Percentiles rank a stretch among this genome's conserved stretches.
phyloP scores from a whole-genome alignment of 2,888 invertebrate species.

The Spialia ferax region DNA sequence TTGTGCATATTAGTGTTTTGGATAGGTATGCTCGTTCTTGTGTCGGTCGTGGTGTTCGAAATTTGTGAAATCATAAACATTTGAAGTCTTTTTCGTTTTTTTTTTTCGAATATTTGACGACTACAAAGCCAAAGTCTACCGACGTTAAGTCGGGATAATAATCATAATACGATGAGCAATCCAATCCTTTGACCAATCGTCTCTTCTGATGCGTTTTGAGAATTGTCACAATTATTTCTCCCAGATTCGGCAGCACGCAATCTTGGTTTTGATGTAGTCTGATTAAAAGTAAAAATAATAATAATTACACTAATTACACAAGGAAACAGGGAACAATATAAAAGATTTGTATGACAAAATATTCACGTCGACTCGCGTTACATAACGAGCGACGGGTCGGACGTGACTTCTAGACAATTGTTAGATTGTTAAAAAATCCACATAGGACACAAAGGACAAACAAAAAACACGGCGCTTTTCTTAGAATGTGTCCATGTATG shows the following conservation, averaged over 20 bases:
- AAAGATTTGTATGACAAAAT: conserved; percentile 29
- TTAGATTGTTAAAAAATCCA: conserved; percentile 38
- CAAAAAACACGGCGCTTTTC: conserved; percentile 17
- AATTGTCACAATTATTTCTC: neutral
- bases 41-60: no score
- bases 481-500: conserved; percentile 17
- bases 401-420: conserved; percentile 37
- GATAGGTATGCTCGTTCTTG: no score
- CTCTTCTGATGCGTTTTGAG: neutral
- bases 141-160: neutral
- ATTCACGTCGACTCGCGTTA: conserved; percentile 34
- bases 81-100: neutral
- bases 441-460: conserved; percentile 28
- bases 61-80: neutral
- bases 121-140: neutral
- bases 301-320: neutral
- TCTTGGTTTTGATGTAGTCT: neutral
- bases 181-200: no score
- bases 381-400: conserved; percentile 31
- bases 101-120: neutral
- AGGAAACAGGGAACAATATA: conserved; percentile 23
- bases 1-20: no score
- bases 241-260: neutral
- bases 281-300: neutral
- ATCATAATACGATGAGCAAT: no score